Conservation (phyloP, 1,140 invertebrate genomes). For the Hypothenemus hampei region DNA sequence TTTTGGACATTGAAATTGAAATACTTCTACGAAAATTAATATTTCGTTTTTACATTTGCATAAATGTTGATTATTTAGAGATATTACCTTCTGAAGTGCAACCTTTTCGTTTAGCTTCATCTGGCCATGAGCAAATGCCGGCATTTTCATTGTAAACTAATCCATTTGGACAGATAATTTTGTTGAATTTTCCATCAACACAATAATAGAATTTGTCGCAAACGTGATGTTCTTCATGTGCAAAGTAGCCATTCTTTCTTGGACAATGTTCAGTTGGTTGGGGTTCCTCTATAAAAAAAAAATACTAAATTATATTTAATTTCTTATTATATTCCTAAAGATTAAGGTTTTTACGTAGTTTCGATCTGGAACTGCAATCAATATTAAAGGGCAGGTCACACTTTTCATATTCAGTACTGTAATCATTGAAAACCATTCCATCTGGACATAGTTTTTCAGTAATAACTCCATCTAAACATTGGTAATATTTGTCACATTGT, state of each 20-base stretch:
- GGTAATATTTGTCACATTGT: conserved; percentile 89
- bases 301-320: neutral
- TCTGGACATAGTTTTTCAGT: conserved; percentile 80
- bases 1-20: conserved; percentile 79
- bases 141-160: conserved; percentile 84
- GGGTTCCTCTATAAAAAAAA: conserved; percentile 59
- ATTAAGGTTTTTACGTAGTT: conserved; percentile 78
- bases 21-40: conserved; percentile 57
- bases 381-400: conserved; percentile 84
- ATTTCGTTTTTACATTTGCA: neutral
- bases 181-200: conserved; percentile 82
- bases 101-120: conserved; percentile 80
- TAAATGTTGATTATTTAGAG: no score
- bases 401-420: conserved; percentile 72
- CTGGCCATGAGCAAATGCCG: conserved; percentile 87
- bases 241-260: conserved; percentile 82
- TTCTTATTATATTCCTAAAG: conserved; percentile 7
- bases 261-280: conserved; percentile 70
- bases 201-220: conserved; percentile 91
- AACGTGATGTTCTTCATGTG: conserved; percentile 69
- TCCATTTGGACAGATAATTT: conserved; percentile 82
- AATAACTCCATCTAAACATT: conserved; percentile 66
- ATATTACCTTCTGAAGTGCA: conserved; percentile 71
- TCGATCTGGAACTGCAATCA: conserved; percentile 70
- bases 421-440: conserved; percentile 90